Base-by-base conservation (phyloP, 2,888 invertebrate species). In the Aricia artaxerxes region DNA sequence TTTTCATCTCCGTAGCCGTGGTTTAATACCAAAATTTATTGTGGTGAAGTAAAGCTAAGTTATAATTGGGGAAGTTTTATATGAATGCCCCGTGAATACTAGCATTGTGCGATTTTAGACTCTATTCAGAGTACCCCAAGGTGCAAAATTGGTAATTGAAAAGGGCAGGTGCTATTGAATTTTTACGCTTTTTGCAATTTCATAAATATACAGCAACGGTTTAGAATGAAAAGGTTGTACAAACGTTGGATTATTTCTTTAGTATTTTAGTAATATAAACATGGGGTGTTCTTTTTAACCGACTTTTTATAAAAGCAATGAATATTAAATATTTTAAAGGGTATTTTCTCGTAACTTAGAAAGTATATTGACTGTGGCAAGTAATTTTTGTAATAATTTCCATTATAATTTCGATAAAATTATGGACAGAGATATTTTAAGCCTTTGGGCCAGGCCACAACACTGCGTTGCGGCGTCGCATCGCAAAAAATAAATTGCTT, bases 31-130 rank as follows among this genome's bases (percentile, higher is more conserved):
- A 57, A 76, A 57, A 76, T 76, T 57, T 76, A 76, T 76, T 76
- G 76, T 57, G 76, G 76, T 57, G 35, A 35, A 76, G 49, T 75
- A 75, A 49, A 49, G 53, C 53, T 53, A 57, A 76, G 76, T 76
- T 76, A 76, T 76, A 76, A 76, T 76, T 76, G 76, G 76, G 35
- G 35, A 76, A 76, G 49, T 76, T 76, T 53, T 49, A 53, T 49
- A 53, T 35, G 35, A 53, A 53, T 53, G 53, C 53, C 35, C 31
- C 44, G 24, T 24, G n/a, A 44, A 31, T 49, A 9, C n/a, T 13
- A 4, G 49, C 6, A 24, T 75, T 69, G 49, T 75, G 16, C 31
- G 53, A 57, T 76, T 76, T 53, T 76, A 16, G 57, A 76, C 76
- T 53, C 57, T 31, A 76, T 57, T 57, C 57, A 35, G 13, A 16